Base-by-base conservation (phyloP, 2,888 invertebrate genomes). In the Shargacucullia verbasci region DNA sequence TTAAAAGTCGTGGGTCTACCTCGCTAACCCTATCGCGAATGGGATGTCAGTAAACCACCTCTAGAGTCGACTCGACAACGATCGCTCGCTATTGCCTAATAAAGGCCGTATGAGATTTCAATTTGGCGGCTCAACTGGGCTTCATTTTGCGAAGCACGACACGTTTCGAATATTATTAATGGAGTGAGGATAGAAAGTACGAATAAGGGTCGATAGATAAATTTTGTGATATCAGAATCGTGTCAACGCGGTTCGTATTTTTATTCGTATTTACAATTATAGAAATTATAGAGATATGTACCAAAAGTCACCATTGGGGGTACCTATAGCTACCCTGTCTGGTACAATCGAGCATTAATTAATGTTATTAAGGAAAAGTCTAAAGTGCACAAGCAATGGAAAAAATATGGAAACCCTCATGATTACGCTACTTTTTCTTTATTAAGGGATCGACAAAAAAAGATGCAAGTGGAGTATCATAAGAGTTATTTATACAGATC, bases 31-130 rank as follows among this genome's bases (percentile, higher is more conserved):
- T 72, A 59, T 45, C 31, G 35, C 34, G 75, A 62, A 73, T 70
- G 63, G 73, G 74, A 76, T 78, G 79, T 79, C 80, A 78, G 77
- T 69, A 76, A 80, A 71, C 76, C 73, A 75, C 72, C 76, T 78
- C 71, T 58, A 72, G 75, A 76, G 74, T 75, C 60, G 71, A 78
- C 73, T 81, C 80, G 77, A 79, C 78, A 80, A 76, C 78, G 83
- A 86, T 84, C 84, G 81, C 70, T 78, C 80, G 83, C 77, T 79
- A 84, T 84, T 78, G 86, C 86, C 84, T 86, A 87, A 88, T 89
- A 88, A 87, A 86, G 83, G 80, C 80, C 81, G 80, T 82, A 85
- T 82, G 86, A 86, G 84, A 87, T 86, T 86, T 88, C 88, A 89
- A 88, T 88, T 89, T 85, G 78, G 74, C 61, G 70, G 76, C 65